Evolutionary conservation across 2,113 vertebrate genomes (phyloP), one percentile per base, ranked within the genome.

Genomic region (Lanius ludovicianus): DNA sequence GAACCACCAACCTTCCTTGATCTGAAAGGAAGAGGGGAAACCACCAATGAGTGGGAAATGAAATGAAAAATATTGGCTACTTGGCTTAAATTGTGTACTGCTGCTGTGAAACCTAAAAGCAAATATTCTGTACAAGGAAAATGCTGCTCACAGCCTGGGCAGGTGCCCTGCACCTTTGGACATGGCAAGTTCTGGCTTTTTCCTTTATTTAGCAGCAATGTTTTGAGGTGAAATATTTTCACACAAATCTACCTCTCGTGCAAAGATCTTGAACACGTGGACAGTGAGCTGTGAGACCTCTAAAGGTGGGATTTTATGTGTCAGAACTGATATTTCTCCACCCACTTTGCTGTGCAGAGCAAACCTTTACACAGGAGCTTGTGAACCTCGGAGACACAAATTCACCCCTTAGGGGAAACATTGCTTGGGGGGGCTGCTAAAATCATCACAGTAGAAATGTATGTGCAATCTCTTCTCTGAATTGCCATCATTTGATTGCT

Each of bases 171-270:
- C 25, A 60, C 24, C 52, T 53, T 21, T 5, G 17, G 63, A 33
- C 17, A 12, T 65, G 71, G 15, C 2, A 13, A 52, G 13, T 60
- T 89, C n/a, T 65, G 63, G 1, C 11, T 69, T 74, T 87, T 91
- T 13, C 33, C 52, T 77, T 52, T 24, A 63, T 86, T 80, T 60
- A 59, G 37, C 42, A 57, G 23, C 53, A 49, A 33, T 35, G 11
- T 7, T 41, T 87, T 59, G 28, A 76, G 50, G 27, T n/a, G 70
- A 65, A 93, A 68, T 9, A 19, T 60, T 84, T 86, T 47, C 46
- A 33, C 41, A 67, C 52, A 46, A 49, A 71, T 25, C n/a, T 52
- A 6, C 19, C 42, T 71, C 30, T 24, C 0, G 0, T 39, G 35
- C 19, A 70, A 47, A 81, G 44, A 13, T 4, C 21, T 24, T 16